Evolutionary conservation across 2,113 vertebrate genomes (phyloP).

Genomic region (Nyctereutes procyonoides): DNA sequence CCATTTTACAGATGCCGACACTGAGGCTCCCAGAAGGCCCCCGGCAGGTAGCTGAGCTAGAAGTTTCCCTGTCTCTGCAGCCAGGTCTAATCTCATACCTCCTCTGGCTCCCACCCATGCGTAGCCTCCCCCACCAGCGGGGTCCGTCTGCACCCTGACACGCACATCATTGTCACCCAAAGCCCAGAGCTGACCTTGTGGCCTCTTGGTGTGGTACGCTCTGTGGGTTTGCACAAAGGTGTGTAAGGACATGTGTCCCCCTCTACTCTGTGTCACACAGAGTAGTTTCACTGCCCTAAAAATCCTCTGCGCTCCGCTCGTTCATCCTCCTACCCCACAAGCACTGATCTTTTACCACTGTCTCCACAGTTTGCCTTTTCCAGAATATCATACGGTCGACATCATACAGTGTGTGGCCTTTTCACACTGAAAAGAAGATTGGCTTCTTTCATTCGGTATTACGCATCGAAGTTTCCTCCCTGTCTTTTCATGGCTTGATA

Average conservation of each 20-base stretch:
- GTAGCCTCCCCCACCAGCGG: neutral
- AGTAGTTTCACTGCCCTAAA: neutral
- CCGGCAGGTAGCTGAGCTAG: neutral
- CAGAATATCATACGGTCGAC: neutral
- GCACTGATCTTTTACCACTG: neutral
- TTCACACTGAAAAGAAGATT: neutral
- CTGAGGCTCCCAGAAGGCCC: neutral
- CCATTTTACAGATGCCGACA: neutral
- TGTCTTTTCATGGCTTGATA: neutral
- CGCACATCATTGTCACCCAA: neutral
- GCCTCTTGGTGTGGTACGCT: neutral
- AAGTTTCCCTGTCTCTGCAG: neutral
- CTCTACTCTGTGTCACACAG: too few species aligned
- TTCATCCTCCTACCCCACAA: neutral
- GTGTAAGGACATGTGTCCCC: neutral
- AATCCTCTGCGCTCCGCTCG: neutral
- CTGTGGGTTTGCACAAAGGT: neutral
- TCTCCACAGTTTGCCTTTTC: neutral
- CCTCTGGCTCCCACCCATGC: neutral
- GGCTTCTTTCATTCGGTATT: neutral
- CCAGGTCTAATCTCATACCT: neutral
- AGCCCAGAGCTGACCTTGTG: neutral
- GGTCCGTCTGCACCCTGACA: neutral
- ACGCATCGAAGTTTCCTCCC: neutral
- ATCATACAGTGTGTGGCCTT: neutral